Evolutionary conservation across 2,888 invertebrate species (phyloP).

Genomic region (Dichetophora obliterata): DNA sequence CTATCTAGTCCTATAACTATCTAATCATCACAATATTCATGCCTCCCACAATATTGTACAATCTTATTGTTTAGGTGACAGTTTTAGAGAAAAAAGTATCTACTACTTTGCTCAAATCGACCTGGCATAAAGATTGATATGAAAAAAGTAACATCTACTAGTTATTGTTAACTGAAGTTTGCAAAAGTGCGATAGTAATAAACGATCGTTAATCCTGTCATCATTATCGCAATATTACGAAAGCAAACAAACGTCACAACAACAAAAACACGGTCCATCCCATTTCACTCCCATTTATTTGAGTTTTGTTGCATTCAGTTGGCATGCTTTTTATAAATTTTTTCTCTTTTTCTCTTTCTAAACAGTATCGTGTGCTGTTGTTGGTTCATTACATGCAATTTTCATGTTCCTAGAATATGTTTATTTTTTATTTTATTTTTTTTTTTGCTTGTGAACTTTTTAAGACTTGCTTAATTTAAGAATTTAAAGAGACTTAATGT

Average conservation of each 20-base stretch:
- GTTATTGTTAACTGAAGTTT: conserved; percentile 46
- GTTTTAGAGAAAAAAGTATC: background rate
- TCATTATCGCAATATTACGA: background rate
- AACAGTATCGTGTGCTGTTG: conserved; percentile 12
- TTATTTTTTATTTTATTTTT: too few species aligned
- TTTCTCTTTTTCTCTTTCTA: background rate
- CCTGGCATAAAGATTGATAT: background rate
- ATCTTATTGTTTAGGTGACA: background rate
- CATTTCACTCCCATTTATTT: too few species aligned
- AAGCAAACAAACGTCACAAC: too few species aligned
- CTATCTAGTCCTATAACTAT: too few species aligned
- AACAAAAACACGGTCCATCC: too few species aligned
- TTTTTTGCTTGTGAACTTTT: too few species aligned
- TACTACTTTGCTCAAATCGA: background rate
- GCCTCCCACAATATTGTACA: too few species aligned
- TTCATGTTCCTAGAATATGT: background rate
- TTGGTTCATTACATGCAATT: conserved; percentile 19
- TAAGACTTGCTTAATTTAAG: too few species aligned
- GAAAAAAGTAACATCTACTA: conserved; percentile 6
- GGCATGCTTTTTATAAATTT: too few species aligned
- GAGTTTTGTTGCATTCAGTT: too few species aligned
- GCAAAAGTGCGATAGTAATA: conserved; percentile 47
- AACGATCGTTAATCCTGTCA: conserved; percentile 43
- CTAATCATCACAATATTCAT: too few species aligned
- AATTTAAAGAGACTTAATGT: too few species aligned